Percentiles rank a stretch among this genome's conserved stretches.
These are phyloP conservation scores for Ammodytes marinus DNA, from an alignment of 2,113 vertebrate genomes.

Conservation along the genomic window DNA sequence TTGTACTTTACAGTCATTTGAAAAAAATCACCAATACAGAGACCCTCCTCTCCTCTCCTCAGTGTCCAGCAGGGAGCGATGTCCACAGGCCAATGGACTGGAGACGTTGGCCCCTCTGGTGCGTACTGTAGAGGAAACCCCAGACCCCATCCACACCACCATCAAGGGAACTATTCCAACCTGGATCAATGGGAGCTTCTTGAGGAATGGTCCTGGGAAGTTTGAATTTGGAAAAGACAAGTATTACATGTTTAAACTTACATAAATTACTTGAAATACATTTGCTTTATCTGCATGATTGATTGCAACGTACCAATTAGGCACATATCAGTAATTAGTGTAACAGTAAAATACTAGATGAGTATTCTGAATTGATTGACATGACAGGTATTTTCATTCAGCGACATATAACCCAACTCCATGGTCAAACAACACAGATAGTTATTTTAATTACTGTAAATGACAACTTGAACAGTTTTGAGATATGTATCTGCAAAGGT, in stretches of 20 bases:
- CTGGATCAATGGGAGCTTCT: slow-evolving; percentile 91
- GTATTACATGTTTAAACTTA: slow-evolving; percentile 60
- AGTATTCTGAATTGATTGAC: neutral
- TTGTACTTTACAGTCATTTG: neutral
- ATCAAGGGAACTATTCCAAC: slow-evolving; percentile 87
- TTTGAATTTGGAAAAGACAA: slow-evolving; percentile 93
- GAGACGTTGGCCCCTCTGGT: slow-evolving; percentile 85
- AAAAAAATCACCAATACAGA: neutral
- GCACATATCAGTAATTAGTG: neutral
- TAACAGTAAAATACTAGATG: no score
- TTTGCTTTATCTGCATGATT: neutral
- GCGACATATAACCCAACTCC: no score
- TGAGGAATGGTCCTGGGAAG: slow-evolving; percentile 93
- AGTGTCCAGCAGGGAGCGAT: slow-evolving; percentile 73
- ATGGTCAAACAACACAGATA: neutral
- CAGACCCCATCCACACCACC: slow-evolving; percentile 79
- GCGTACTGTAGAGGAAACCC: slow-evolving; percentile 86
- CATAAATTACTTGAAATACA: neutral
- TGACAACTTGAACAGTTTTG: neutral
- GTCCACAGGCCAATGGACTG: slow-evolving; percentile 77
- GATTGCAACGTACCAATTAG: neutral
- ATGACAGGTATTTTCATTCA: neutral
- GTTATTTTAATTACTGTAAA: neutral
- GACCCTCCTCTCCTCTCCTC: neutral
- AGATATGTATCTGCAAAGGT: neutral